These are phyloP conservation scores for Peromyscus eremicus DNA, from an alignment of 2,797 vertebrate species.

Conservation along the genomic window DNA sequence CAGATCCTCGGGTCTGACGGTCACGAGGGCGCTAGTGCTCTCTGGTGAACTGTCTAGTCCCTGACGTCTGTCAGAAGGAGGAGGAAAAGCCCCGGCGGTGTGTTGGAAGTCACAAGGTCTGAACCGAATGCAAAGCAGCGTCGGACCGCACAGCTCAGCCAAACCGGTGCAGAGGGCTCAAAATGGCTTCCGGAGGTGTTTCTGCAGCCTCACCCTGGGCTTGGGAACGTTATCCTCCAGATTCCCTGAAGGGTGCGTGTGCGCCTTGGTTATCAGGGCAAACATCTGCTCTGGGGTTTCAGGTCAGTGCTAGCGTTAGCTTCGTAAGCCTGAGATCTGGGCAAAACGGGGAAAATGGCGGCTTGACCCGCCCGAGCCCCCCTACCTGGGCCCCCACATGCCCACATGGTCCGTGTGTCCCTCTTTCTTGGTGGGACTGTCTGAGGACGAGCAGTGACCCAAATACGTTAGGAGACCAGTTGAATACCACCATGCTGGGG, in stretches of 20 bases:
- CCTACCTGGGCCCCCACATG: background rate
- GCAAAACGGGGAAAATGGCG: background rate
- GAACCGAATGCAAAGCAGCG: background rate
- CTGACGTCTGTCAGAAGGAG: background rate
- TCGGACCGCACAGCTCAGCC: background rate
- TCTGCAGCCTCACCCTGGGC: background rate
- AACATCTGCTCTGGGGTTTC: background rate
- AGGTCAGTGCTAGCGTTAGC: background rate
- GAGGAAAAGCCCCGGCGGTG: background rate
- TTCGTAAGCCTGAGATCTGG: fast-evolving
- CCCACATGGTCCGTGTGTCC: fast-evolving
- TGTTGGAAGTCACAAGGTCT: background rate
- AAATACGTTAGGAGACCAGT: background rate
- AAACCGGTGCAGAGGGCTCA: background rate
- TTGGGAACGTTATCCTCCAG: fast-evolving
- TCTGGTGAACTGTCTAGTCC: background rate
- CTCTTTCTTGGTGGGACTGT: background rate
- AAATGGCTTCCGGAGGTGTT: background rate
- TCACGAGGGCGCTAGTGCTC: background rate
- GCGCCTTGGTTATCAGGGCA: background rate
- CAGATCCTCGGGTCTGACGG: no score
- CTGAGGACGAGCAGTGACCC: background rate
- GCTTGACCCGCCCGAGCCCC: background rate
- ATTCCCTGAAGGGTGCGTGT: fast-evolving
- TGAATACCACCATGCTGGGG: background rate